Base-by-base conservation (phyloP, 2,113 vertebrate species). In the Albula goreensis region DNA sequence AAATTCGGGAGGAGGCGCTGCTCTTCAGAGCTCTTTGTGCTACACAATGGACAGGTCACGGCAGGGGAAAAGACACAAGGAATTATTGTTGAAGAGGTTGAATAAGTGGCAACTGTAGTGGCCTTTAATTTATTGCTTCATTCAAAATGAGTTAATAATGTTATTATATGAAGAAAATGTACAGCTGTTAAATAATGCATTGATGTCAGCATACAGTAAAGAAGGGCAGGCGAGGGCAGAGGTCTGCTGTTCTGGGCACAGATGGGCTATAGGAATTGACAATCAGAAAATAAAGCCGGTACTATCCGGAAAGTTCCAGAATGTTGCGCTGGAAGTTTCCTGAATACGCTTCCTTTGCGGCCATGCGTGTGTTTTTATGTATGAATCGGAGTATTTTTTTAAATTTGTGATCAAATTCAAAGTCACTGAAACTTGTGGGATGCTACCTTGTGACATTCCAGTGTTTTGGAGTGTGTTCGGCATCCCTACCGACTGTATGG, bases 11-110 rank as follows among this genome's bases (percentile, higher is more conserved):
- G 66, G 89, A 89, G 89, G 51, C 85, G 86, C 85, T 11, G 85
- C 90, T 90, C 91, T 90, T 88, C 80, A 92, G 52, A 89, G 89
- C 9, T 87, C 90, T 93, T 93, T 93, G 91, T 92, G 84, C 82
- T n/a, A 83, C 89, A 93, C 92, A 94, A 94, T 93, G 90, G 91
- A 80, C 88, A 87, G 93, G 94, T 92, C 93, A 92, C 84, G 57
- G 13, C 57, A 50, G 88, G n/a, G 13, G 87, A 50, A 85, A 84
- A 84, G 87, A 88, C 86, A 86, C 82, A 80, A 81, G 88, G 90
- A 87, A 81, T 85, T 88, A 93, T 87, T 92, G 89, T 90, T 83
- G 87, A 80, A 89, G 90, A 87, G 78, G 85, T 63, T 84, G 79
- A 60, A 90, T 91, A 90, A 90, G 87, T 83, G 85, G 86, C 79